A percentile compares a stretch with the other conserved stretches of the same genome.
These are phyloP conservation scores for Falco berigora DNA, from an alignment of 2,797 vertebrate species.

Conservation along the genomic window DNA sequence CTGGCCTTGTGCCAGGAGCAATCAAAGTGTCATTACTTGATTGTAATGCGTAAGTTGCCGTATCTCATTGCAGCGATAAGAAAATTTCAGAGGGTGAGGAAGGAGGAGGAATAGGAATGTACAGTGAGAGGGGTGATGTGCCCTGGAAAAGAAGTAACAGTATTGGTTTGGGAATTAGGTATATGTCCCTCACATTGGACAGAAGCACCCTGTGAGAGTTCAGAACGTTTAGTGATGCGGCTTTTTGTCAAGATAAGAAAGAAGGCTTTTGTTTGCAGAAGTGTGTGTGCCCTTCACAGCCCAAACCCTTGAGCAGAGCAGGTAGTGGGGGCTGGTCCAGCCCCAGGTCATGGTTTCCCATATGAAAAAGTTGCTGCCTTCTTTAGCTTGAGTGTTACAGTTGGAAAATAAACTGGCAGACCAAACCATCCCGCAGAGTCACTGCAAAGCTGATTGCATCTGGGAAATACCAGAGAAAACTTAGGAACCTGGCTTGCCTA, in stretches of 20 bases:
- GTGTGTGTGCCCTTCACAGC: neutral
- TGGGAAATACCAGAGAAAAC: neutral
- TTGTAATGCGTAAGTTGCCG: neutral
- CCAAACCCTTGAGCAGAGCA: neutral
- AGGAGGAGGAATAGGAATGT: neutral
- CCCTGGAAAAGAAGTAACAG: neutral
- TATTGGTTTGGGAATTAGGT: neutral
- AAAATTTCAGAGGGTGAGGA: neutral
- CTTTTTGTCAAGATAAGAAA: neutral
- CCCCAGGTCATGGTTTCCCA: neutral
- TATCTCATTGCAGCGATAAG: neutral
- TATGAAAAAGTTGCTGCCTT: neutral
- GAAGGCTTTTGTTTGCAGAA: neutral
- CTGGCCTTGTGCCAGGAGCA: slow-evolving; percentile 16
- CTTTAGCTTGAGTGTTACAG: neutral
- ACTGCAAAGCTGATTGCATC: neutral
- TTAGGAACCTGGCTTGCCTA: neutral
- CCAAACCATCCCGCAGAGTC: neutral
- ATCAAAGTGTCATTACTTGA: neutral
- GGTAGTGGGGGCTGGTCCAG: neutral
- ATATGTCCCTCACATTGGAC: neutral
- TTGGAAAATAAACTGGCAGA: neutral
- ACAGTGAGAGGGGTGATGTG: neutral
- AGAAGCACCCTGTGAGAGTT: neutral
- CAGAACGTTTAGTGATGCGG: neutral